These are phyloP conservation scores for Mixornis gularis DNA, from an alignment of 2,113 vertebrate species.

Conservation along the genomic window DNA sequence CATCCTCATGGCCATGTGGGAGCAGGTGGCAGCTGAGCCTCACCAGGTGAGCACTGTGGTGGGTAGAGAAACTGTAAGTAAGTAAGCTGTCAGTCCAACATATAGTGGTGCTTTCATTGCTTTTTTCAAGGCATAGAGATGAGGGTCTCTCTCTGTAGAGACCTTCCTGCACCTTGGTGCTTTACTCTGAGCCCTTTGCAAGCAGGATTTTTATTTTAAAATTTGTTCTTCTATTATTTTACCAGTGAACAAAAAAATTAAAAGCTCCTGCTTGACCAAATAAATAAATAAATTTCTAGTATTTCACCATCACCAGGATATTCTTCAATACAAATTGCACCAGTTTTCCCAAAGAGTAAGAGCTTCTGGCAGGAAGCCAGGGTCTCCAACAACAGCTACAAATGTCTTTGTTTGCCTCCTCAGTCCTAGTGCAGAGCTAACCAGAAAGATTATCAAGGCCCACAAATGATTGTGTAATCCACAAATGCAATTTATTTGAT, in stretches of 20 bases:
- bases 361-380: constrained; percentile 47
- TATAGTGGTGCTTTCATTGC: neutral
- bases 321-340: constrained; percentile 30
- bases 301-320: neutral
- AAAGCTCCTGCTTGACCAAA: neutral
- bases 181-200: neutral
- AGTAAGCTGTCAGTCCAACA: neutral
- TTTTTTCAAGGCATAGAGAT: neutral
- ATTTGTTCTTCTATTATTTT: neutral
- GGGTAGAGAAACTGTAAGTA: neutral
- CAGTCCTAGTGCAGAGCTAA: constrained; percentile 37
- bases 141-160: neutral
- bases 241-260: neutral
- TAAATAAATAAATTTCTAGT: neutral
- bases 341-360: constrained; percentile 12
- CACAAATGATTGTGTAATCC: constrained; percentile 41
- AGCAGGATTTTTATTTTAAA: neutral
- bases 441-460: constrained; percentile 56
- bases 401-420: constrained; percentile 61
- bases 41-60: neutral
- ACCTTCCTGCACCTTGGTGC: neutral
- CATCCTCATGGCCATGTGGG: fast-evolving
- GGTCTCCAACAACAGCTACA: constrained; percentile 33
- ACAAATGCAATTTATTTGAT: constrained; percentile 65
- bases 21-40: neutral